Evolutionary conservation across 2,113 vertebrate genomes (phyloP), one percentile per base, ranked within the genome.

Genomic region (Gymnobelideus leadbeateri): DNA sequence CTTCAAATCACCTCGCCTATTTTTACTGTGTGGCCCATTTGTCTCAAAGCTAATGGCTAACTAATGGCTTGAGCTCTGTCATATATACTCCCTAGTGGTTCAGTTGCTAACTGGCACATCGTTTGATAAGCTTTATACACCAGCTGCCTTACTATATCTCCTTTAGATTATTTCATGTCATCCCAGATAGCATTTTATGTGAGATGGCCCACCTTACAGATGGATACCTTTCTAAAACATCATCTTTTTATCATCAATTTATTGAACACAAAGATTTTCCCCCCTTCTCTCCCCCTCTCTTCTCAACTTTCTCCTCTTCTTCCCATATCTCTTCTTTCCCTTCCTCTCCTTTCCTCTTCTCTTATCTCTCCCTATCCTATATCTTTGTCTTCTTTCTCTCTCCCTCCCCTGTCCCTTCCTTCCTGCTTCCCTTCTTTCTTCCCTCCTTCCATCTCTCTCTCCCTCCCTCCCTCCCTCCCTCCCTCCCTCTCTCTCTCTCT

Each of bases 21-120:
- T 94, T 94, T 95, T 77, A 53, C 1, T n/a, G 37, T 28, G 11
- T 92, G 92, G 37, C 93, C 53, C 12, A 84, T 91, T 95, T 96
- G 57, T 94, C 25, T 52, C 23, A 94, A 57, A 91, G n/a, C 37
- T 90, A 43, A 9, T 57, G 84, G 93, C 37, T 0, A 2, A 51
- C 50, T 61, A 91, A 46, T 91, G 91, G 31, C 52, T 91, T 52
- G 93, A 97, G 68, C 7, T 24, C 9, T 21, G 26, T 47, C 61
- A 19, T 19, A 49, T 43, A 92, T 47, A 24, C 92, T 94, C 47
- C 89, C 24, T 24, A 92, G 11, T 68, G 53, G 51, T 68, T 92
- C 37, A 50, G 55, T 89, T 49, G 54, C 77, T 94, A 94, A 37
- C 47, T 54, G 92, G 37, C n/a, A n/a, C 24, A 9, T 77, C 91